Conservation (phyloP, 2,113 vertebrate genomes). For the Grammomys surdaster region DNA sequence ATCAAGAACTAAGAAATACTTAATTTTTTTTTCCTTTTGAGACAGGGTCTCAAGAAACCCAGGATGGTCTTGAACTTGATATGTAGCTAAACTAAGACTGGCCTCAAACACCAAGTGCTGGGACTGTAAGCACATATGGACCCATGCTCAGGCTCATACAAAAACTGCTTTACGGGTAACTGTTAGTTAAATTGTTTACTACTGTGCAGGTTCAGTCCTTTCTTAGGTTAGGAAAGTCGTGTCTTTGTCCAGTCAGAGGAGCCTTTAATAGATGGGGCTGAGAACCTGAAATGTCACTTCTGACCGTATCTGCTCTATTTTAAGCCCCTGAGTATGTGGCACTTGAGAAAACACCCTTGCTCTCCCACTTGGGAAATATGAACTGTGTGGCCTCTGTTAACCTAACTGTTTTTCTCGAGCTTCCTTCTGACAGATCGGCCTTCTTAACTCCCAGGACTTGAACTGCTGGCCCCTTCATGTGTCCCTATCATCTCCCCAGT, state of each 20-base stretch:
- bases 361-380: background rate
- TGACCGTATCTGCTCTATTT: background rate
- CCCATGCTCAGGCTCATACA: background rate
- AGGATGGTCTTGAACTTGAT: background rate
- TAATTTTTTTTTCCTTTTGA: background rate
- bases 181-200: background rate
- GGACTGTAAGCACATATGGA: background rate
- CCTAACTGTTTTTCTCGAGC: background rate
- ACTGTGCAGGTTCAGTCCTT: background rate
- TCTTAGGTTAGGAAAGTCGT: background rate
- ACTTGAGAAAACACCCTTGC: background rate
- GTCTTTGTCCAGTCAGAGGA: background rate
- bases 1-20: slow-evolving; percentile 12
- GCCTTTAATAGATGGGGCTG: background rate
- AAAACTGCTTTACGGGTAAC: background rate
- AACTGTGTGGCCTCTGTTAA: background rate
- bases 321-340: background rate
- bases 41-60: background rate
- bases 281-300: background rate
- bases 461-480: background rate
- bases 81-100: background rate
- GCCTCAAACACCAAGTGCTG: background rate
- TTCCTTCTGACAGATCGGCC: background rate
- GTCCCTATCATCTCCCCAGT: background rate
- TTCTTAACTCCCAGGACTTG: background rate